Percentiles rank a stretch among this genome's conserved stretches.
phyloP scores from a whole-genome alignment of 1,140 invertebrate species.

The Brachionus asplanchnoidis region DNA sequence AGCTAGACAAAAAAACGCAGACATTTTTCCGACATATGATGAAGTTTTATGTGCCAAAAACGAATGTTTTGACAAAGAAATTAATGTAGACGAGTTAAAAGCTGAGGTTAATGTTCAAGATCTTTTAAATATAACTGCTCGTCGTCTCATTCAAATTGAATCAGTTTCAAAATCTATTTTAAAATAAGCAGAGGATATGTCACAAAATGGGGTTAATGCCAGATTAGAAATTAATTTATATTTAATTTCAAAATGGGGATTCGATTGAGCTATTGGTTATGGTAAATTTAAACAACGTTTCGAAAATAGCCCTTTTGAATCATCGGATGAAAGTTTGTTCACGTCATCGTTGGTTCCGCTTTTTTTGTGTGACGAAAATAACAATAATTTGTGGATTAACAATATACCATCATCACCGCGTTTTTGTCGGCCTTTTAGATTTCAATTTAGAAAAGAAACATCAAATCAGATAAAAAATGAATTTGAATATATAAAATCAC shows the following conservation, averaged over 20 bases:
- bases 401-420: neutral
- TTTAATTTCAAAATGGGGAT: neutral
- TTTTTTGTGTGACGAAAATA: neutral
- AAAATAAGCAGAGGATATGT: neutral
- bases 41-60: neutral
- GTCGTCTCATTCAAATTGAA: neutral
- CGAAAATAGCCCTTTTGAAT: neutral
- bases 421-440: neutral
- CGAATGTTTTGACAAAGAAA: neutral
- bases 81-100: neutral
- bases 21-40: neutral
- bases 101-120: neutral
- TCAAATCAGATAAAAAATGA: slow-evolving; percentile 1
- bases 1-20: neutral
- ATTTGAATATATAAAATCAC: neutral
- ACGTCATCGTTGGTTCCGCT: neutral
- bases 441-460: neutral
- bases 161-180: neutral
- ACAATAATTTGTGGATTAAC: neutral
- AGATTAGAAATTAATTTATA: neutral
- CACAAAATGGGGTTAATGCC: neutral
- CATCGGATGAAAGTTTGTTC: neutral
- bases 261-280: neutral
- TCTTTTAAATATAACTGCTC: neutral
- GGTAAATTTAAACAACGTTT: neutral